Evolutionary conservation across 1,140 invertebrate genomes (phyloP).

Genomic region (Macrobrachium rosenbergii): DNA sequence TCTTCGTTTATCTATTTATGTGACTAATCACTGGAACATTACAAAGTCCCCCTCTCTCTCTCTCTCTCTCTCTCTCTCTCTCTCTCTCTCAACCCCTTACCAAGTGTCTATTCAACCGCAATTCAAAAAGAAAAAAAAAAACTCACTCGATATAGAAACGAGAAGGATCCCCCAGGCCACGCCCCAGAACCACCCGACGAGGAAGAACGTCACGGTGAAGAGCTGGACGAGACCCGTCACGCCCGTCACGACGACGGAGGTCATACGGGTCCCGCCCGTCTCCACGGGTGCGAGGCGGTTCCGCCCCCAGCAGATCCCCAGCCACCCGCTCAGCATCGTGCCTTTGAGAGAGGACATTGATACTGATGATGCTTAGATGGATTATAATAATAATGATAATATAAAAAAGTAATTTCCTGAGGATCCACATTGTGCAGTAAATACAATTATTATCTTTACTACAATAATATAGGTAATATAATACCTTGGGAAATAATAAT

Average conservation of each 20-base stretch:
- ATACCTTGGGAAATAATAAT: too few relatives aligned
- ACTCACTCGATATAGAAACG: conserved; percentile 70
- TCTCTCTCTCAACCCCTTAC: background rate
- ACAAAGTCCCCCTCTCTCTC: background rate
- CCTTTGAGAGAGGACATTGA: conserved; percentile 36
- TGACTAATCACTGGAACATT: too few relatives aligned
- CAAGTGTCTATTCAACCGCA: background rate
- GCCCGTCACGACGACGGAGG: conserved; percentile 70
- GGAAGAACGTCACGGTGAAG: conserved; percentile 73
- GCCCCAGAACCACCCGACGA: conserved; percentile 76
- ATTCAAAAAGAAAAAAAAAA: background rate
- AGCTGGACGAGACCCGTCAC: conserved; percentile 73
- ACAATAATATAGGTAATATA: too few relatives aligned
- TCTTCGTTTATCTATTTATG: too few relatives aligned
- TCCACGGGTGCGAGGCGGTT: conserved; percentile 58
- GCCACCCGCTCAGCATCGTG: conserved; percentile 59
- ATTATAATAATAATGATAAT: background rate
- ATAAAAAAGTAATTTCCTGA: too few relatives aligned
- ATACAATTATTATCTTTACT: too few relatives aligned
- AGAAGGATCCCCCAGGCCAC: conserved; percentile 74
- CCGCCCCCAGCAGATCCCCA: conserved; percentile 61
- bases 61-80: conserved; percentile 11
- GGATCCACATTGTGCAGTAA: too few relatives aligned
- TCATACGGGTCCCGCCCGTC: conserved; percentile 49
- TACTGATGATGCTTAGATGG: background rate